Evolutionary conservation across 2,888 invertebrate species (phyloP), one percentile per base, ranked within the genome.

Genomic region (Cosmopolites sordidus): DNA sequence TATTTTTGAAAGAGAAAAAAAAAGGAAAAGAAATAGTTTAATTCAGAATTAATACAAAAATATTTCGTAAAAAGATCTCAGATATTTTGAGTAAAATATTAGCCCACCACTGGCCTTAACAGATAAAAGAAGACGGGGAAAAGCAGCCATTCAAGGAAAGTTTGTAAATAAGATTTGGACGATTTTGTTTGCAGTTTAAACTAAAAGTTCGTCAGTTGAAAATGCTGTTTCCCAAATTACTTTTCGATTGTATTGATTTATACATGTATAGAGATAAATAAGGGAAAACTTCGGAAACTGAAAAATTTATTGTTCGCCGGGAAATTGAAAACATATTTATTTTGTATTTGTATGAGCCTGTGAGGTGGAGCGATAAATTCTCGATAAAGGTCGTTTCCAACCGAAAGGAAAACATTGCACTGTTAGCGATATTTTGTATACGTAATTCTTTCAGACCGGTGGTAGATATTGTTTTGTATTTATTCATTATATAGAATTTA

Each of bases 161-260:
- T 69, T 70, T 66, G 64, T 67, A 69, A 70, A 71, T 69, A 68
- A 66, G 68, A 70, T 70, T 71, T 70, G 67, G 64, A 66, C 63
- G 66, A 68, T 69, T 69, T 68, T 68, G 66, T 69, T 68, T 68
- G 64, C 62, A 66, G 66, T 64, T 63, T 48, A 47, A 52, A 52
- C 47, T 47, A 42, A 52, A 52, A 52, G 42, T 51, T 51, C 41
- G 44, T 51, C 45, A 51, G 51, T 51, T 51, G 44, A 45, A 51
- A 51, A 51, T 41, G 45, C 44, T 43, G 49, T 43, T 51, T 40
- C 16, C 51, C 15, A 51, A 51, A 51, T 51, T 51, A 51, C 51
- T 45, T 51, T 51, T 45, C 18, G 40, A 51, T 51, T 39, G 45
- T 51, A 51, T 51, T 51, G 51, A 51, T 51, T 51, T 51, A 51